phyloP scores from a whole-genome alignment of 2,888 invertebrate species.

The Gastracanthus pulcherrimus region DNA sequence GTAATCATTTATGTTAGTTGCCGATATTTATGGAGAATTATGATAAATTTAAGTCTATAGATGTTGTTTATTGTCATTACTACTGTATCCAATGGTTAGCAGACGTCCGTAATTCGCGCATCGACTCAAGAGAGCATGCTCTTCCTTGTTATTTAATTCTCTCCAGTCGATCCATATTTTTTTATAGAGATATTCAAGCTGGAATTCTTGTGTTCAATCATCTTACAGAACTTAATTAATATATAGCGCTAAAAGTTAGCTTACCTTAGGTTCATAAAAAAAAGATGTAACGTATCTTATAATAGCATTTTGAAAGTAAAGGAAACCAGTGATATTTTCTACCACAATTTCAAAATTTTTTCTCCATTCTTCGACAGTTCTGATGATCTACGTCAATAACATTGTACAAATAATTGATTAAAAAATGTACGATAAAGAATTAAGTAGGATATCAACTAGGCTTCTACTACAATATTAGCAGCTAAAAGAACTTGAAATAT shows the following conservation, averaged over 20 bases:
- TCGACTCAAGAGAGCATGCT: neutral
- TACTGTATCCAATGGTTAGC: constrained; percentile 7
- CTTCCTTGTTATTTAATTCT: neutral
- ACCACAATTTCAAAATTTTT: no score
- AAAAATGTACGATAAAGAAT: no score
- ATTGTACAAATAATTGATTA: no score
- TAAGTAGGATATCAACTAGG: no score
- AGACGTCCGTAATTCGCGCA: neutral
- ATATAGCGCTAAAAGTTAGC: neutral
- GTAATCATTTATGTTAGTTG: neutral
- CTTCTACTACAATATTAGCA: no score
- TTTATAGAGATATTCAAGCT: constrained; percentile 24
- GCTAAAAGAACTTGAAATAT: no score
- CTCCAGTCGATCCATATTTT: constrained; percentile 18
- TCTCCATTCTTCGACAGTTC: constrained; percentile 5
- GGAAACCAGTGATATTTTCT: constrained; percentile 25
- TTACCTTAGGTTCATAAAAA: constrained; percentile 8
- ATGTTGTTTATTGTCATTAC: constrained; percentile 14
- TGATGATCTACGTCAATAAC: neutral
- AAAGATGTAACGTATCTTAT: neutral
- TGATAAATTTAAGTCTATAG: neutral
- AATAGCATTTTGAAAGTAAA: constrained; percentile 7
- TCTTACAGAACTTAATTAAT: neutral
- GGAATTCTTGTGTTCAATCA: neutral
- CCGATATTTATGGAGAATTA: neutral